phyloP scores from a whole-genome alignment of 2,888 invertebrate genomes.

The Diplazon laetatorius region DNA sequence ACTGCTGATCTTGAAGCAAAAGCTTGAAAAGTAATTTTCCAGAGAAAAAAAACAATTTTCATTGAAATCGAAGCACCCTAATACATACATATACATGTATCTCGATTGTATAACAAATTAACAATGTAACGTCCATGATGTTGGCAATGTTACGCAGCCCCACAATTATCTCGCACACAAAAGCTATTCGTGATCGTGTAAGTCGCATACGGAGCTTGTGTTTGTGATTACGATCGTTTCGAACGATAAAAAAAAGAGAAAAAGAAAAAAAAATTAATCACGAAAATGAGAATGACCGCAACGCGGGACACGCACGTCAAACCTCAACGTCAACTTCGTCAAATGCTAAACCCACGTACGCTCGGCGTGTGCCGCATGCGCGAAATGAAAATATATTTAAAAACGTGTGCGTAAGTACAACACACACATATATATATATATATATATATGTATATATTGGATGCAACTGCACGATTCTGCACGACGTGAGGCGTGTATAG shows the following conservation, averaged over 20 bases:
- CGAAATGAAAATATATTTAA: constrained; percentile 65
- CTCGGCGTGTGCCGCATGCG: too few species aligned
- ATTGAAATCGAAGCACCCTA: too few species aligned
- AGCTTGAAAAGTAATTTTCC: too few species aligned
- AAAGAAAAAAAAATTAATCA: constrained; percentile 82
- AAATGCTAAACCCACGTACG: constrained; percentile 61
- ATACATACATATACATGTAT: too few species aligned
- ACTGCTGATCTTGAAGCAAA: too few species aligned
- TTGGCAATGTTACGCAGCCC: constrained; percentile 22
- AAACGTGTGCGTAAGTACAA: too few species aligned
- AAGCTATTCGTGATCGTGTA: constrained; percentile 49
- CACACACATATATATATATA: too few species aligned
- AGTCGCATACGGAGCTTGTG: constrained; percentile 22
- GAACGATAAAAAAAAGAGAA: constrained; percentile 75
- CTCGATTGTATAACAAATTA: not conserved
- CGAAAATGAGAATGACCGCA: constrained; percentile 73
- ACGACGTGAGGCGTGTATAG: not conserved
- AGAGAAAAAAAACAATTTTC: too few species aligned
- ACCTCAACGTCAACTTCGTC: too few species aligned
- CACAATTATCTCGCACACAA: constrained; percentile 44
- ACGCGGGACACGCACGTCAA: constrained; percentile 57
- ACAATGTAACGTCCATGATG: constrained; percentile 21
- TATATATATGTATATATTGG: too few species aligned
- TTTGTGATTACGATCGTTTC: constrained; percentile 68
- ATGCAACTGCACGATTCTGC: constrained; percentile 55